Evolutionary conservation across 2,888 invertebrate species (phyloP), one percentile per base, ranked within the genome.

Genomic region (Augiades crinisus): DNA sequence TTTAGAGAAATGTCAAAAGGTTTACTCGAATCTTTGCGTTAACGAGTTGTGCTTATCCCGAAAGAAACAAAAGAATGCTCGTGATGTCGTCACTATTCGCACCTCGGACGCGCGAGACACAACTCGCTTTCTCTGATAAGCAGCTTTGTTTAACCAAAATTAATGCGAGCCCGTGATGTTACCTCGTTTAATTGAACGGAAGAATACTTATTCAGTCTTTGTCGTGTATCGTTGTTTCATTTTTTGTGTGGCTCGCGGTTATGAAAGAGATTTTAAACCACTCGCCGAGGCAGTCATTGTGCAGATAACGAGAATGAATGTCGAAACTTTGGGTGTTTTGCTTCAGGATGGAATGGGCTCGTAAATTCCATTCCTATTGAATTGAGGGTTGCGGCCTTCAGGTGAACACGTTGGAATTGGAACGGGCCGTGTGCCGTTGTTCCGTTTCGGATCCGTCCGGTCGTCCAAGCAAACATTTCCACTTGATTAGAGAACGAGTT

Each of bases 1-100:
- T 83, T 86, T 83, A 84, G 79, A 78, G 75, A 78, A 81, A 83
- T 78, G 82, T 86, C 83, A 84, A 81, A 85, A 84, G 80, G 81
- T 75, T 81, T 78, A 75, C 72, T 68, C 67, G 78, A 74, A 81
- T 84, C 73, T 74, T 66, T 49, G 65, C 59, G 58, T 70, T 73
- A 78, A 80, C 74, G 77, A 79, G 75, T 62, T 61, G 70, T 65
- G 72, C 70, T 78, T 77, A 75, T 68, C 69, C 72, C 68, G 70
- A 81, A 81, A 67, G 70, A 80, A 82, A 84, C 81, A 84, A 85
- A 84, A 82, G 80, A 80, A 78, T 75, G 72, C 69, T 68, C 64
- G 64, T 66, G 67, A 65, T 17, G 64, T 70, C 69, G 67, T 67
- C 67, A 66, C 66, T 65, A 68, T 72, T 71, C 59, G 68, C 68